phyloP scores from a whole-genome alignment of 2,888 invertebrate species.

The Zygogramma bicolorata region DNA sequence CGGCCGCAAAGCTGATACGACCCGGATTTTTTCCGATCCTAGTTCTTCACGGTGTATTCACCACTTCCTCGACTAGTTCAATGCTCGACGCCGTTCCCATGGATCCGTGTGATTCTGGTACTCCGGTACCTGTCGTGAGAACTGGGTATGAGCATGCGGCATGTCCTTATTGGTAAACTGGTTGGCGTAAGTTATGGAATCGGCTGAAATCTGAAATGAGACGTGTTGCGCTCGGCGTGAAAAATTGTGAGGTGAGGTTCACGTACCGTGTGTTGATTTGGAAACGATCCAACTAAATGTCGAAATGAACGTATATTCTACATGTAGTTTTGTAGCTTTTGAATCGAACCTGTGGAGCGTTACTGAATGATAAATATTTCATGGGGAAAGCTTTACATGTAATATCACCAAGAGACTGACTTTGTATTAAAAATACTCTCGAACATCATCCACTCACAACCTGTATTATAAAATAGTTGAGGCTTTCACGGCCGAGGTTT shows the following conservation, averaged over 20 bases:
- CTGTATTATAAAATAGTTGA: too few species aligned
- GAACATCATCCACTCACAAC: too few species aligned
- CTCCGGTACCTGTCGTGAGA: slow-evolving; percentile 45
- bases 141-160: slow-evolving; percentile 29
- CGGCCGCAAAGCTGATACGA: slow-evolving; percentile 36
- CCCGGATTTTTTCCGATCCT: slow-evolving; percentile 43
- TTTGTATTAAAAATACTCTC: too few species aligned
- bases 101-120: slow-evolving; percentile 29
- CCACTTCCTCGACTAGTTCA: slow-evolving; percentile 60
- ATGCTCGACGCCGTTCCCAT: slow-evolving; percentile 47
- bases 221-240: neutral
- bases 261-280: too few species aligned
- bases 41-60: slow-evolving; percentile 57
- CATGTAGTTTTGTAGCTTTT: too few species aligned
- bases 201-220: neutral
- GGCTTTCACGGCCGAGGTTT: too few species aligned
- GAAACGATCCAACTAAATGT: too few species aligned
- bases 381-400: too few species aligned
- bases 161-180: slow-evolving; percentile 33
- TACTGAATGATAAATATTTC: too few species aligned
- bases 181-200: slow-evolving; percentile 27
- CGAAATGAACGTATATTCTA: too few species aligned
- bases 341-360: too few species aligned
- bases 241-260: neutral
- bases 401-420: too few species aligned